These are phyloP conservation scores for Sinodicranocentrus sp. DNA, from an alignment of 2,888 invertebrate species.

Conservation along the genomic window DNA sequence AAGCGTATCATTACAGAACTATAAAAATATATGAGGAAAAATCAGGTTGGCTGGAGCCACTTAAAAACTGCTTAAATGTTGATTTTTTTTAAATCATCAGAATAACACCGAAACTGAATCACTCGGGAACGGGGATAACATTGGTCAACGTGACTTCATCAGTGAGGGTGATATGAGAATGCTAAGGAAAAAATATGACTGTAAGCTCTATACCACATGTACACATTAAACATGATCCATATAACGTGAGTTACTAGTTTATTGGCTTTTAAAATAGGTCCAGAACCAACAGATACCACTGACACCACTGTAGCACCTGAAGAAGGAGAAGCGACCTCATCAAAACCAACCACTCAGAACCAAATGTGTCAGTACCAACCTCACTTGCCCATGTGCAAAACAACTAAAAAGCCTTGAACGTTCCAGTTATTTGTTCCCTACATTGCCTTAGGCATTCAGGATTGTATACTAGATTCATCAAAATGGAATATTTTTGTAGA, in stretches of 20 bases:
- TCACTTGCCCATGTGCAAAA: constrained; percentile 39
- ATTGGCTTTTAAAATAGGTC: no score
- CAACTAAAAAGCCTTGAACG: neutral
- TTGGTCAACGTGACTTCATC: constrained; percentile 70
- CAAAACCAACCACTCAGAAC: constrained; percentile 45
- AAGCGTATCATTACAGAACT: no score
- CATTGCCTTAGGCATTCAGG: no score
- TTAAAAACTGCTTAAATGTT: no score
- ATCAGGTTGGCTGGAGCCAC: no score
- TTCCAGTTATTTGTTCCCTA: no score
- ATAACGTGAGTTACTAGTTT: no score
- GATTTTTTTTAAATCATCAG: no score
- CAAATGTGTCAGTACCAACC: constrained; percentile 56
- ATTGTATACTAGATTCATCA: no score
- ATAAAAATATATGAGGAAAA: no score
- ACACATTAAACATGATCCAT: no score
- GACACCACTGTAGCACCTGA: neutral
- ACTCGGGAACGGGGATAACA: constrained; percentile 55
- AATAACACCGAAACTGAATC: constrained; percentile 23
- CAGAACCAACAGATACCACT: neutral
- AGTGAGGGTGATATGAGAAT: constrained; percentile 62
- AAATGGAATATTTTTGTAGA: no score
- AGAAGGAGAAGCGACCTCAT: neutral
- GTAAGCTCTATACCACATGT: constrained; percentile 30
- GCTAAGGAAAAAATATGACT: constrained; percentile 68